Conservation (phyloP, 2,797 vertebrate species). For the Scarus forsteni region DNA sequence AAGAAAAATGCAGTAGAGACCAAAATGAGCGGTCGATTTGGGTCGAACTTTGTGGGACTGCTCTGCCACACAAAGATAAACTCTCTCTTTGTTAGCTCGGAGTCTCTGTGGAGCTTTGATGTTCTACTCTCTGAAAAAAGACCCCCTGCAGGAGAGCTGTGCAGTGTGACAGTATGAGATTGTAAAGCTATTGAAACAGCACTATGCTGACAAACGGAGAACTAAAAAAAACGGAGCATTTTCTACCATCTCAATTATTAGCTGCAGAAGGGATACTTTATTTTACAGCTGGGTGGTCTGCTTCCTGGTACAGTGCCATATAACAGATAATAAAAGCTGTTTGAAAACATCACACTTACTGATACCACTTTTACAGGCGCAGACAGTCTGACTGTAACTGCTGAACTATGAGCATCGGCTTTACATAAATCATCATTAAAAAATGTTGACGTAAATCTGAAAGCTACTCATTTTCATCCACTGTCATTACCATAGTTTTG, state of each 20-base stretch:
- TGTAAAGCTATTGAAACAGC: background rate
- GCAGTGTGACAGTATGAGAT: constrained; percentile 8
- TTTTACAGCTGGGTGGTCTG: background rate
- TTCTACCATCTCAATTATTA: background rate
- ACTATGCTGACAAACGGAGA: background rate
- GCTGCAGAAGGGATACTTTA: too few relatives aligned
- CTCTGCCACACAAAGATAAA: background rate
- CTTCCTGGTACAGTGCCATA: too few relatives aligned
- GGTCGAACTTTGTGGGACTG: background rate
- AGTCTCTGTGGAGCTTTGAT: constrained; percentile 27
- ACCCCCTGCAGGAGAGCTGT: constrained; percentile 10
- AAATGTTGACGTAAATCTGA: too few relatives aligned
- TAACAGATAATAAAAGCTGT: too few relatives aligned
- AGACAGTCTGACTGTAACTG: too few relatives aligned
- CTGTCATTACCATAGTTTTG: too few relatives aligned
- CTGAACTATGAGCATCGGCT: too few relatives aligned
- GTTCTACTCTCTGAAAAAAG: constrained; percentile 21
- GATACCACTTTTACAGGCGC: too few relatives aligned
- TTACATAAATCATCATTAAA: too few relatives aligned
- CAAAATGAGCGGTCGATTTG: background rate
- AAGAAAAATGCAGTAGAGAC: background rate
- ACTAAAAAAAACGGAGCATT: background rate
- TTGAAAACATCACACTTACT: too few relatives aligned
- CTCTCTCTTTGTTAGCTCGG: background rate
- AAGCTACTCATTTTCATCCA: too few relatives aligned